Conservation (phyloP, 2,888 invertebrate genomes). For the Cheilosia grossa region DNA sequence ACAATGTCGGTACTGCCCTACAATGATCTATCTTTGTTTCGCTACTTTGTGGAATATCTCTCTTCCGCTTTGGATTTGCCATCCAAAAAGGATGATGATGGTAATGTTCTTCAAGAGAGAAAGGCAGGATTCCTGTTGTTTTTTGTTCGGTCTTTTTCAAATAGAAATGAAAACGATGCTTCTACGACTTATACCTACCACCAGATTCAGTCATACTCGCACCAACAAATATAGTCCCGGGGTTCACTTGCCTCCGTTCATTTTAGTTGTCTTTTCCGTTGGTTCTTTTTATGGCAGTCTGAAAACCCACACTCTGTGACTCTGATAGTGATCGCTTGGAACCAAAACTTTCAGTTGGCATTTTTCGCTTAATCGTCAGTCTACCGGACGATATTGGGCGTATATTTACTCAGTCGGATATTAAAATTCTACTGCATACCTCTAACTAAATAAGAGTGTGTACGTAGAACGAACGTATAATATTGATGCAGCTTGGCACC, state of each 20-base stretch:
- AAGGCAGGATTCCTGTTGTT: background rate
- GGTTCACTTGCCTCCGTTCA: background rate
- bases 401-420: conserved; percentile 42
- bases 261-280: conserved; percentile 24
- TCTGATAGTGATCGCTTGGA: conserved; percentile 35
- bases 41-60: conserved; percentile 69
- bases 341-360: conserved; percentile 24
- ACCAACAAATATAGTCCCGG: conserved; percentile 38
- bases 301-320: conserved; percentile 7
- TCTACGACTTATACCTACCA: conserved; percentile 12
- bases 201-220: conserved; percentile 10
- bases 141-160: conserved; percentile 17
- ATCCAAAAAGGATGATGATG: conserved; percentile 44
- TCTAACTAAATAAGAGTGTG: background rate
- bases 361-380: conserved; percentile 54
- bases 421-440: conserved; percentile 19
- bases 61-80: conserved; percentile 61
- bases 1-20: conserved; percentile 69
- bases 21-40: conserved; percentile 72
- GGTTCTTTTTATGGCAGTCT: conserved; percentile 20
- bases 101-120: conserved; percentile 38
- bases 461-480: no score
- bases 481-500: no score
- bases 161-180: conserved; percentile 1
- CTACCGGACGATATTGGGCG: conserved; percentile 27